These are phyloP conservation scores for Megalurothrips usitatus DNA, from an alignment of 2,888 invertebrate species.

Conservation along the genomic window DNA sequence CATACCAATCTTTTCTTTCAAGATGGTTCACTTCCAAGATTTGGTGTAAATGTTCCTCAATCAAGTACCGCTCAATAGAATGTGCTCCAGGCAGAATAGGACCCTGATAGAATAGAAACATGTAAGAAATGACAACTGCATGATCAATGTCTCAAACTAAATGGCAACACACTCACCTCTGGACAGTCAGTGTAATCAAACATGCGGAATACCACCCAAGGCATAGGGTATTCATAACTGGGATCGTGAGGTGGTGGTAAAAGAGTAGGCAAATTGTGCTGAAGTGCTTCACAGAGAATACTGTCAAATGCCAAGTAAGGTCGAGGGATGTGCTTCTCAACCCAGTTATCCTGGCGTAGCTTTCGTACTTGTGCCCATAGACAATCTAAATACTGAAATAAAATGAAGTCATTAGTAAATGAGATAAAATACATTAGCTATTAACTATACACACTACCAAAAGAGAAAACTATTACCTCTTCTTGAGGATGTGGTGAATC, in stretches of 20 bases:
- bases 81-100: slow-evolving; percentile 91
- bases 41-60: slow-evolving; percentile 94
- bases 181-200: slow-evolving; percentile 99
- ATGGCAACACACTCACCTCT: slow-evolving; percentile 53
- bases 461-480: slow-evolving; percentile 47
- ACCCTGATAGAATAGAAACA: slow-evolving; percentile 43
- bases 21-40: slow-evolving; percentile 82
- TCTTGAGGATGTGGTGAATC: slow-evolving; percentile 88
- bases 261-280: slow-evolving; percentile 89
- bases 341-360: slow-evolving; percentile 90
- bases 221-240: slow-evolving; percentile 86
- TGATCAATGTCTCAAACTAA: neutral
- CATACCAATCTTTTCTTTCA: slow-evolving; percentile 87
- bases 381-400: slow-evolving; percentile 77
- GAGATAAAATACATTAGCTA: neutral
- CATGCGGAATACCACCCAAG: slow-evolving; percentile 90
- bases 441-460: neutral
- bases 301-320: slow-evolving; percentile 96
- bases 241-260: slow-evolving; percentile 91
- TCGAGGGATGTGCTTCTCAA: slow-evolving; percentile 90
- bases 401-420: slow-evolving; percentile 2
- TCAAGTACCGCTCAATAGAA: slow-evolving; percentile 94
- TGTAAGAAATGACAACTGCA: neutral
- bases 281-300: slow-evolving; percentile 89
- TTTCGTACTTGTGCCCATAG: slow-evolving; percentile 93